A percentile compares a stretch with the other conserved stretches of the same genome.
Conservation (phyloP, 2,888 invertebrate species). For the Cheilosia scutellata region DNA sequence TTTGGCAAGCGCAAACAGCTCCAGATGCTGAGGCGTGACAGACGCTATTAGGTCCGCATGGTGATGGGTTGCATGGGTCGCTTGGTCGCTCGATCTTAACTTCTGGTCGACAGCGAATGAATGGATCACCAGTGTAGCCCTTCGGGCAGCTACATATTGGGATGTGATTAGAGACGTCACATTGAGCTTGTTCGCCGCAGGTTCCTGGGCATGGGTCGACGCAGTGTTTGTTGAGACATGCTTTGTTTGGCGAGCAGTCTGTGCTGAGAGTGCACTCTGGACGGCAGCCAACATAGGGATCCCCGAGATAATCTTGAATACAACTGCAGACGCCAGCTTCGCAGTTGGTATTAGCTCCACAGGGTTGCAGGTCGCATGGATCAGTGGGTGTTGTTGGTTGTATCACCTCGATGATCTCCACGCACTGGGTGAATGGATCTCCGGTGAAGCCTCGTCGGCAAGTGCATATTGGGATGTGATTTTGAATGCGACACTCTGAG, state of each 20-base stretch:
- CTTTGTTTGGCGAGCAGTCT: slow-evolving; percentile 88
- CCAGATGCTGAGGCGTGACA: slow-evolving; percentile 88
- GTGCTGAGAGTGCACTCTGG: slow-evolving; percentile 91
- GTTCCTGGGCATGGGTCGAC: slow-evolving; percentile 90
- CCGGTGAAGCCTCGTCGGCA: slow-evolving; percentile 87
- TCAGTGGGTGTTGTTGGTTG: slow-evolving; percentile 87
- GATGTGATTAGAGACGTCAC: slow-evolving; percentile 90
- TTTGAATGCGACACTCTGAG: slow-evolving; percentile 89
- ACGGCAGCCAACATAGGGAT: slow-evolving; percentile 87
- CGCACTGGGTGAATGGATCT: slow-evolving; percentile 88
- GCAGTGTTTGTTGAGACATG: slow-evolving; percentile 90
- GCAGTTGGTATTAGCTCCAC: slow-evolving; percentile 91
- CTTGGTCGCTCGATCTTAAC: slow-evolving; percentile 77
- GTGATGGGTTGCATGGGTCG: slow-evolving; percentile 89
- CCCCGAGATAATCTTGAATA: slow-evolving; percentile 86
- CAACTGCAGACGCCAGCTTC: slow-evolving; percentile 88
- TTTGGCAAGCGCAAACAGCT: slow-evolving; percentile 89
- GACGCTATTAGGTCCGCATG: slow-evolving; percentile 90
- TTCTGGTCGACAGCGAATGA: slow-evolving; percentile 86
- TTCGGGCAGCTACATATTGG: slow-evolving; percentile 89
- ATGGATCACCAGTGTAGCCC: slow-evolving; percentile 89
- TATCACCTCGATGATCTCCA: slow-evolving; percentile 84
- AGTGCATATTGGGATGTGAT: slow-evolving; percentile 89
- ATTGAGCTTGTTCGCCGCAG: slow-evolving; percentile 89
- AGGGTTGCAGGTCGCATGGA: slow-evolving; percentile 90